These are phyloP conservation scores for Caligus rogercresseyi DNA, from an alignment of 1,140 invertebrate species.

Conservation along the genomic window DNA sequence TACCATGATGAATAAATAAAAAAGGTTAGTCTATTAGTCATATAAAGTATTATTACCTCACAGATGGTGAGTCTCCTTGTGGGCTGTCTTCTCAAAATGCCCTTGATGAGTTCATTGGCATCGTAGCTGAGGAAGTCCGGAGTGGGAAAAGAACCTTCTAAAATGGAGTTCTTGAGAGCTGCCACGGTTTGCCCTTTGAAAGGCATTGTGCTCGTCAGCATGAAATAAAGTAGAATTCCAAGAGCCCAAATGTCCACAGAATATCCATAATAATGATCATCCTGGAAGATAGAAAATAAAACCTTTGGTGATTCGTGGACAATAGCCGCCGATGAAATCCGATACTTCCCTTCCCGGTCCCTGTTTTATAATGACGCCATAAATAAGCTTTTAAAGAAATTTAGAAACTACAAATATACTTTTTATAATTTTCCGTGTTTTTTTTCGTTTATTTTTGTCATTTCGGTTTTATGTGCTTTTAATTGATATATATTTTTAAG, in stretches of 20 bases:
- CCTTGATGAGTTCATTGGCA: slow-evolving; percentile 9
- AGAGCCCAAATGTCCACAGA: slow-evolving; percentile 69
- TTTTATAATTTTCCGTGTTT: too few species aligned
- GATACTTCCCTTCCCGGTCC: too few species aligned
- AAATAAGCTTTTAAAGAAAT: too few species aligned
- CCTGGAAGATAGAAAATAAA: slow-evolving; percentile 36
- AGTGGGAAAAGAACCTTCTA: slow-evolving; percentile 17
- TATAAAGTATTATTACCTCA: slow-evolving; percentile 1
- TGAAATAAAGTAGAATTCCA: slow-evolving; percentile 59
- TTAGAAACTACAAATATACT: too few species aligned
- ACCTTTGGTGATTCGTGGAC: too few species aligned
- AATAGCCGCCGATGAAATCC: too few species aligned
- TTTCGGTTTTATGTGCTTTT: too few species aligned
- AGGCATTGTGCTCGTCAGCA: slow-evolving; percentile 56
- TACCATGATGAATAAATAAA: neutral
- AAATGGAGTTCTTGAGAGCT: slow-evolving; percentile 21
- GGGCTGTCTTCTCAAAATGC: neutral
- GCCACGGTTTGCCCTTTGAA: slow-evolving; percentile 22
- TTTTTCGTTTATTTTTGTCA: too few species aligned
- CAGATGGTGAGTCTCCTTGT: neutral
- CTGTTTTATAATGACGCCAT: too few species aligned
- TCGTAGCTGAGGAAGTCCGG: slow-evolving; percentile 4
- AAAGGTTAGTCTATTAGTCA: too few species aligned
- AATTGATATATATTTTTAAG: too few species aligned
- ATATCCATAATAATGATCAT: slow-evolving; percentile 49